Conservation (phyloP, 2,113 vertebrate species). For the Petrocephalus zakoni region DNA sequence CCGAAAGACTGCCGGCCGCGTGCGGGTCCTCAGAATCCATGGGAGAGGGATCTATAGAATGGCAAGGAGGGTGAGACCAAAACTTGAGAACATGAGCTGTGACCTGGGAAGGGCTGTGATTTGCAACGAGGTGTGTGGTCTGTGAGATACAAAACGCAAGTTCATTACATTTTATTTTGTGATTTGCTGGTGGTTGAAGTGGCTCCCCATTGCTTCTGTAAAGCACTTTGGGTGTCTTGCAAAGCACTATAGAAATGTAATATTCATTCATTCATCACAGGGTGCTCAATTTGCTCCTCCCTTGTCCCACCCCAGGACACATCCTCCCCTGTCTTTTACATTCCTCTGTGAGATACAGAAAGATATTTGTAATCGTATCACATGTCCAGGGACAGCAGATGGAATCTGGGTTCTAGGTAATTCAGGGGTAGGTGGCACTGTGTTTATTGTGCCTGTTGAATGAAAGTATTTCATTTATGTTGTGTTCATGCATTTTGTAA, state of each 20-base stretch:
- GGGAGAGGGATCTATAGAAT: background rate
- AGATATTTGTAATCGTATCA: background rate
- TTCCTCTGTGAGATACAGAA: background rate
- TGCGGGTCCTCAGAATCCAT: background rate
- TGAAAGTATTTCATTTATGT: background rate
- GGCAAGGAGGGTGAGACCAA: background rate
- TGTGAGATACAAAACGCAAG: background rate
- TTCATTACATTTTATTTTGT: background rate
- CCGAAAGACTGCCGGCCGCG: background rate
- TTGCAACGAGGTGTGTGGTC: background rate
- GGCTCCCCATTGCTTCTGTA: too few relatives aligned
- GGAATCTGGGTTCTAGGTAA: background rate
- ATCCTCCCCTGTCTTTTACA: background rate
- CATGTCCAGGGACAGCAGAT: background rate
- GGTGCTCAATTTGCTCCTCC: background rate
- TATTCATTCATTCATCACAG: background rate
- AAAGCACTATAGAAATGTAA: too few relatives aligned
- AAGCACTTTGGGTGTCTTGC: too few relatives aligned
- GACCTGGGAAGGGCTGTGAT: background rate
- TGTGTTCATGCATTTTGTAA: background rate
- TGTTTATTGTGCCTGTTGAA: background rate
- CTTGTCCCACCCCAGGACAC: background rate
- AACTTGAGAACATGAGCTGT: background rate
- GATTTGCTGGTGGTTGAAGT: background rate
- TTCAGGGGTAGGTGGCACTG: background rate